phyloP scores from a whole-genome alignment of 2,888 invertebrate genomes.

The Temnothorax ravouxi region DNA sequence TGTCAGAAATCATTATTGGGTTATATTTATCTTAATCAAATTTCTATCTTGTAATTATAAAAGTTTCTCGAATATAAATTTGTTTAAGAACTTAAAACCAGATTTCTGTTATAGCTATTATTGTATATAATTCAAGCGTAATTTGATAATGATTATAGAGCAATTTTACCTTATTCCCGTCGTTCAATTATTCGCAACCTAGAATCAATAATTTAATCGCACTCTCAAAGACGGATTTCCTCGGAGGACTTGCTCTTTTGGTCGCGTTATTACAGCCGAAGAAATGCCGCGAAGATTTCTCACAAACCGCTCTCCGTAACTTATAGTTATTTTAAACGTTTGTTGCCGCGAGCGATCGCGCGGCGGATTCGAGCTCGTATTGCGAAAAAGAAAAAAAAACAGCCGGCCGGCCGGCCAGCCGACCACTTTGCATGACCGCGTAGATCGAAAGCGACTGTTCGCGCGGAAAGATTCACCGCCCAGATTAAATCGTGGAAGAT shows the following conservation, averaged over 20 bases:
- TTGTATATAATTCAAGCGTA: background rate
- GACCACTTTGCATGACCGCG: conserved; percentile 66
- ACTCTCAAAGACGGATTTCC: conserved; percentile 5
- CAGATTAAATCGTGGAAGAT: conserved; percentile 73
- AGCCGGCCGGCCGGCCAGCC: conserved; percentile 23
- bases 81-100: background rate
- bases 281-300: conserved; percentile 31
- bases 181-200: background rate
- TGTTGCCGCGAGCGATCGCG: conserved; percentile 55
- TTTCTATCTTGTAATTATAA: background rate
- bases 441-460: conserved; percentile 74
- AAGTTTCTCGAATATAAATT: background rate
- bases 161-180: conserved; percentile 8
- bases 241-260: background rate
- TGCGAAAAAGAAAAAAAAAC: conserved; percentile 10
- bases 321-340: conserved; percentile 66
- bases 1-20: background rate
- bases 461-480: conserved; percentile 72
- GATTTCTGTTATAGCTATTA: background rate
- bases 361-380: conserved; percentile 24
- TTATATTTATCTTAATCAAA: background rate
- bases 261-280: background rate
- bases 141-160: conserved; percentile 3
- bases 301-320: conserved; percentile 14
- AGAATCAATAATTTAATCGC: background rate